These are phyloP conservation scores for Esox lucius DNA, from an alignment of 2,797 vertebrate genomes.

Conservation along the genomic window DNA sequence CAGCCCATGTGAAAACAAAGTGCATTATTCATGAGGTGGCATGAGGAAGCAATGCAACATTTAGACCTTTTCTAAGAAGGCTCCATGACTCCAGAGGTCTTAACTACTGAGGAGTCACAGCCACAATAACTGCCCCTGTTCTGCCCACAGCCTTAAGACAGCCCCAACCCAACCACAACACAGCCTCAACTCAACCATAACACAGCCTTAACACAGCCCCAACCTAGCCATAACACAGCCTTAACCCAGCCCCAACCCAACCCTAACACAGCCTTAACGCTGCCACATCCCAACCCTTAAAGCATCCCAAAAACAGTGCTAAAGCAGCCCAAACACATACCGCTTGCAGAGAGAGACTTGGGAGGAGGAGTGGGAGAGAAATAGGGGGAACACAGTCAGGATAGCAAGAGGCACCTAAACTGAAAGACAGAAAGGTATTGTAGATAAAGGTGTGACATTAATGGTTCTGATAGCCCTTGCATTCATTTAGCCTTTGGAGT, in stretches of 20 bases:
- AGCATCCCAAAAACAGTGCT: background rate
- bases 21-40: conserved; percentile 72
- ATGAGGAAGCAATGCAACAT: conserved; percentile 51
- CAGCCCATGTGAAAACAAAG: conserved; percentile 67
- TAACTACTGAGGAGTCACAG: conserved; percentile 27
- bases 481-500: conserved; percentile 42
- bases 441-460: conserved; percentile 23
- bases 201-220: background rate
- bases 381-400: background rate
- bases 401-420: background rate
- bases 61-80: conserved; percentile 55
- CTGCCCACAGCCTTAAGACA: background rate
- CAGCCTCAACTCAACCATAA: no score
- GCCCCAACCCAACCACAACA: conserved; percentile 11
- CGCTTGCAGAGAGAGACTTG: background rate
- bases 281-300: background rate
- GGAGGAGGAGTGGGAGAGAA: background rate
- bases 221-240: background rate
- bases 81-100: conserved; percentile 30
- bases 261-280: background rate
- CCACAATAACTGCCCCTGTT: conserved; percentile 14
- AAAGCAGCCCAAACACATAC: no score
- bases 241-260: background rate
- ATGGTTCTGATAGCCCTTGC: conserved; percentile 40
- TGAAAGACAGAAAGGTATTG: conserved; percentile 38